These are phyloP conservation scores for Nephrocerus scutellatus DNA, from an alignment of 2,888 invertebrate genomes.

Conservation along the genomic window DNA sequence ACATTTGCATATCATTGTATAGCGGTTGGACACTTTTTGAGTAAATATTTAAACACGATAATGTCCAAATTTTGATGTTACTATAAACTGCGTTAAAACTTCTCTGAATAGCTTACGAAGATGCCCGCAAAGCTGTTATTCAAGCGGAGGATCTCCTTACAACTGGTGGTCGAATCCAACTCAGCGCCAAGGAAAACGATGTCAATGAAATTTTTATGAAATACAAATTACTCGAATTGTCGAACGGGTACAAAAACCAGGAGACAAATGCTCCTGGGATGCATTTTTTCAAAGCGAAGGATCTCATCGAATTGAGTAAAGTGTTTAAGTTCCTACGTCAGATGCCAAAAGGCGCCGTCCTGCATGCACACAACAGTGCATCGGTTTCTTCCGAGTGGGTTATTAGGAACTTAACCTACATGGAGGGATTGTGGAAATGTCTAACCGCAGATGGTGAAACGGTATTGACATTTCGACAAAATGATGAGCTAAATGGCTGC, in stretches of 20 bases:
- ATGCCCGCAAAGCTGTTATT: slow-evolving; percentile 37
- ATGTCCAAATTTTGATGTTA: no score
- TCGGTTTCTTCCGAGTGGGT: slow-evolving; percentile 50
- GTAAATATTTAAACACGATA: no score
- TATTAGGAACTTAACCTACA: slow-evolving; percentile 50
- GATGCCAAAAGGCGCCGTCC: slow-evolving; percentile 54
- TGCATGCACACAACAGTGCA: slow-evolving; percentile 53
- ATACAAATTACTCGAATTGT: slow-evolving; percentile 36
- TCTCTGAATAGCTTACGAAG: slow-evolving; percentile 38
- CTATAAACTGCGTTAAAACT: no score
- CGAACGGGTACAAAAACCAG: slow-evolving; percentile 33
- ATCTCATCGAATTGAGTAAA: slow-evolving; percentile 50
- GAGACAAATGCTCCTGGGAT: slow-evolving; percentile 47
- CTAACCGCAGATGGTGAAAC: slow-evolving; percentile 24
- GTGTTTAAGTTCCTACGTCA: slow-evolving; percentile 53
- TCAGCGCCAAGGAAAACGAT: slow-evolving; percentile 31
- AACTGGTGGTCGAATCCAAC: slow-evolving; percentile 36
- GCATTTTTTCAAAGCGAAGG: slow-evolving; percentile 52
- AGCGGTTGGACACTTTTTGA: no score
- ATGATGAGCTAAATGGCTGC: slow-evolving; percentile 29
- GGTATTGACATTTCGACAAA: slow-evolving; percentile 29
- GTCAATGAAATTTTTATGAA: slow-evolving; percentile 39
- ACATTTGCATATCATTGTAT: no score
- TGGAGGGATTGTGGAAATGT: slow-evolving; percentile 40
- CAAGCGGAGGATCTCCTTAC: slow-evolving; percentile 36